Percentiles rank a stretch among this genome's conserved stretches.
Evolutionary conservation across 2,888 invertebrate genomes (phyloP).

Genomic region (Limnephilus rhombicus): DNA sequence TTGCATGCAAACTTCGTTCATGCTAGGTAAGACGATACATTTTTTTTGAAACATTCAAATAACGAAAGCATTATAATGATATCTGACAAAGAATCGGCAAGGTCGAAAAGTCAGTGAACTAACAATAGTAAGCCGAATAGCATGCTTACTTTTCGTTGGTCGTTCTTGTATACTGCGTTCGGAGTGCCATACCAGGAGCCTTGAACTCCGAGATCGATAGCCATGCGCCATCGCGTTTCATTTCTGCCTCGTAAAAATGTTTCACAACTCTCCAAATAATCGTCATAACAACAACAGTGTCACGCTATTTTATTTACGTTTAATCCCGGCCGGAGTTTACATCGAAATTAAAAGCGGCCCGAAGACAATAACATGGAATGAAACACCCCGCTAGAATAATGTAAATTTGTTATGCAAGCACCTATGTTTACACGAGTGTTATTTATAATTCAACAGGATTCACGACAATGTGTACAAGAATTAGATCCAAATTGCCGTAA

Average conservation of each 20-base stretch:
- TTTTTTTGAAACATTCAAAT: not conserved
- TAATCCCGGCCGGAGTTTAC: not conserved
- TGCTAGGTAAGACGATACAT: not conserved
- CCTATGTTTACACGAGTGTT: not conserved
- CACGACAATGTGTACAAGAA: not conserved
- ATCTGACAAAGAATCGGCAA: not conserved
- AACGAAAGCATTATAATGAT: not conserved
- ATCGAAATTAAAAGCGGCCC: not conserved
- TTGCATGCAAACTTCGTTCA: not conserved
- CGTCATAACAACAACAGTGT: slow-evolving; percentile 24
- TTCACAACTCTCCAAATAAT: slow-evolving; percentile 19
- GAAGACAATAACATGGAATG: not conserved
- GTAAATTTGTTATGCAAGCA: not conserved
- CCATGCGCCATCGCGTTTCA: slow-evolving; percentile 11
- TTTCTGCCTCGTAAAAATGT: slow-evolving; percentile 20
- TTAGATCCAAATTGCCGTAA: not conserved
- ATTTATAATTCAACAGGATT: not conserved
- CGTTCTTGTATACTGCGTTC: not conserved
- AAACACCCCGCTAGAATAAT: not conserved
- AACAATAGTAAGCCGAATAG: not conserved
- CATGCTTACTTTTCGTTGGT: not conserved
- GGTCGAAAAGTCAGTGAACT: not conserved
- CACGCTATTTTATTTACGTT: slow-evolving; percentile 32
- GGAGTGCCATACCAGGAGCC: not conserved
- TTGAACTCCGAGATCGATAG: slow-evolving; percentile 10